Conservation (phyloP, 2,888 invertebrate species). For the Ferdinandea cuprea region DNA sequence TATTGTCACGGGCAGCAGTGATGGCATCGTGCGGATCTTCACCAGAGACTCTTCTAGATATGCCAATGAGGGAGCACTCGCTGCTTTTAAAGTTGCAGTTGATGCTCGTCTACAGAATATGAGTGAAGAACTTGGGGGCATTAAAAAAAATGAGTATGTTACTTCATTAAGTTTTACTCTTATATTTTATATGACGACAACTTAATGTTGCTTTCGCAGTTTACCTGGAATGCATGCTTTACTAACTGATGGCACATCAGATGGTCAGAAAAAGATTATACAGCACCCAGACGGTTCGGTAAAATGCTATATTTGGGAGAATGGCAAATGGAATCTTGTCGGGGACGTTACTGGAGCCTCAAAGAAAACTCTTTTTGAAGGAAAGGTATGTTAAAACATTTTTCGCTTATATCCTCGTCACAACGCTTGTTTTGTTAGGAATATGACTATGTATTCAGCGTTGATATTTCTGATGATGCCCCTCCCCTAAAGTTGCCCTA, state of each 20-base stretch:
- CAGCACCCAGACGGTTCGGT: constrained; percentile 88
- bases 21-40: constrained; percentile 94
- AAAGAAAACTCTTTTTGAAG: constrained; percentile 90
- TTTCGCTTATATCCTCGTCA: not conserved
- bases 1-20: constrained; percentile 94
- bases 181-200: not conserved
- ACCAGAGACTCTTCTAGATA: constrained; percentile 88
- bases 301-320: constrained; percentile 91
- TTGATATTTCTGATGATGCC: constrained; percentile 96
- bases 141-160: constrained; percentile 92
- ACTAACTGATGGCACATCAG: constrained; percentile 88
- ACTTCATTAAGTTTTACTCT: not conserved
- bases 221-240: constrained; percentile 92
- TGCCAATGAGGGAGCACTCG: constrained; percentile 86
- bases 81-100: constrained; percentile 90
- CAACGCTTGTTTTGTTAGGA: constrained; percentile 82
- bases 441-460: constrained; percentile 97
- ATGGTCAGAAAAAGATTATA: constrained; percentile 94
- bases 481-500: constrained; percentile 95
- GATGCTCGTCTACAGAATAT: constrained; percentile 86
- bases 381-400: constrained; percentile 84
- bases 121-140: constrained; percentile 90
- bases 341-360: constrained; percentile 94
- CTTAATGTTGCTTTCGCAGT: constrained; percentile 82
- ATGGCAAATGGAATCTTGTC: constrained; percentile 90